These are phyloP conservation scores for Synaphobranchus kaupii DNA, from an alignment of 2,797 vertebrate genomes.

Conservation along the genomic window DNA sequence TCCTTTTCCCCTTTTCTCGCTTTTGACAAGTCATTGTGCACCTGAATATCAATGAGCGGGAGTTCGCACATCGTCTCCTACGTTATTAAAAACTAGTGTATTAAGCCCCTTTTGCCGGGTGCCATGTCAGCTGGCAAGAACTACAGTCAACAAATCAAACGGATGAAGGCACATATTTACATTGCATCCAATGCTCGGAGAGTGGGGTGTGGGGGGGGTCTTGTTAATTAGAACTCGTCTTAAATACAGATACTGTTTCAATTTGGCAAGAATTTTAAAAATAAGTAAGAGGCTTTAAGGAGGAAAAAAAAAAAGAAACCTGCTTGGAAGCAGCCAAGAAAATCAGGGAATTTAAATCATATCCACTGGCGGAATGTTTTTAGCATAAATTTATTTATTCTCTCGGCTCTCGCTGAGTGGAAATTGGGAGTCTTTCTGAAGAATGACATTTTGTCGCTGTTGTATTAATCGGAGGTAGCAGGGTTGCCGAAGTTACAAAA, in stretches of 20 bases:
- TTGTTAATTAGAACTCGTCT: conserved; percentile 73
- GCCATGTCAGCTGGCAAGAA: conserved; percentile 70
- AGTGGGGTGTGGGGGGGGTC: conserved; percentile 30
- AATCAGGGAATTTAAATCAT: conserved; percentile 70
- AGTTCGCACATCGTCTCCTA: conserved; percentile 43
- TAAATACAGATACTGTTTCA: conserved; percentile 72
- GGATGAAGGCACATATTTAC: conserved; percentile 74
- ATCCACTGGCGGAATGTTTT: conserved; percentile 71
- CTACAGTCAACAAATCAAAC: conserved; percentile 70
- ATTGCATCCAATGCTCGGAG: conserved; percentile 50
- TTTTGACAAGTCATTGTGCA: conserved; percentile 56
- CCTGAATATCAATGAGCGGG: conserved; percentile 56
- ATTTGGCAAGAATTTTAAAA: conserved; percentile 66
- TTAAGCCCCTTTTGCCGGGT: conserved; percentile 60
- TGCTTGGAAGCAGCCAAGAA: conserved; percentile 61
- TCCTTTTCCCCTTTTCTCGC: conserved; percentile 37
- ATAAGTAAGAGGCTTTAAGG: conserved; percentile 68
- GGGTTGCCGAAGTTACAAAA: conserved; percentile 44
- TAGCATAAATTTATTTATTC: conserved; percentile 58
- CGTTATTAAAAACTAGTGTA: conserved; percentile 49
- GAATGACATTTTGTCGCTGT: conserved; percentile 33
- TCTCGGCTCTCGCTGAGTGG: conserved; percentile 20
- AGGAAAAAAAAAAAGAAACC: conserved; percentile 65
- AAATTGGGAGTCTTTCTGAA: conserved; percentile 19
- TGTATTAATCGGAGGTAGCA: conserved; percentile 29